phyloP scores from a whole-genome alignment of 2,888 invertebrate genomes.

The Idaea biselata region DNA sequence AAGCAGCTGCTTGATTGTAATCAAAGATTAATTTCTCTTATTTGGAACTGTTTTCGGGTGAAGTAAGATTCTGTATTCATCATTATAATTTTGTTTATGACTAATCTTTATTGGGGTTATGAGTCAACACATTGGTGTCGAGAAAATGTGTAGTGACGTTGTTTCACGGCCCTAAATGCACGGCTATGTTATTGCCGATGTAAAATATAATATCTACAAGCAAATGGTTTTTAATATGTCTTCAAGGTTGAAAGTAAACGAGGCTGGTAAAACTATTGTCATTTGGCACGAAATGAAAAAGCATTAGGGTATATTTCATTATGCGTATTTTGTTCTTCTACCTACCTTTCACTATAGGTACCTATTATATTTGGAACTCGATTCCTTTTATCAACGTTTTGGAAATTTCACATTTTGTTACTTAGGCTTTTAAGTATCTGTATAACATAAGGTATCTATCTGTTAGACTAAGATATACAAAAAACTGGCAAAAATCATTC shows the following conservation, averaged over 20 bases:
- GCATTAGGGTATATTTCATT: constrained; percentile 15
- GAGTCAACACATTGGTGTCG: constrained; percentile 57
- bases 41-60: constrained; percentile 28
- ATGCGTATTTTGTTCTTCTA: constrained; percentile 7
- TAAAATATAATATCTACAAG: constrained; percentile 23
- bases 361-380: not conserved
- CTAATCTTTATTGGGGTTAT: constrained; percentile 57
- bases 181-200: constrained; percentile 25
- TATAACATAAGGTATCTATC: too few species aligned
- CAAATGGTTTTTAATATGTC: constrained; percentile 37
- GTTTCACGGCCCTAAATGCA: constrained; percentile 42
- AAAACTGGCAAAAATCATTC: too few species aligned
- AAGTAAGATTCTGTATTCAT: constrained; percentile 42
- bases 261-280: constrained; percentile 39
- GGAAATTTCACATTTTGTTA: too few species aligned
- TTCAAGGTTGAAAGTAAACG: constrained; percentile 38
- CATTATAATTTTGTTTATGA: constrained; percentile 63
- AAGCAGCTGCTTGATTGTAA: constrained; percentile 14
- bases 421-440: too few species aligned
- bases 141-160: constrained; percentile 48
- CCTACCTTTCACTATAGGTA: not conserved
- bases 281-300: constrained; percentile 41
- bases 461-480: too few species aligned
- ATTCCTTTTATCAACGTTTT: too few species aligned
- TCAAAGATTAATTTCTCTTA: constrained; percentile 17